These are phyloP conservation scores for Micrasema minimum DNA, from an alignment of 1,140 invertebrate species.

Conservation along the genomic window DNA sequence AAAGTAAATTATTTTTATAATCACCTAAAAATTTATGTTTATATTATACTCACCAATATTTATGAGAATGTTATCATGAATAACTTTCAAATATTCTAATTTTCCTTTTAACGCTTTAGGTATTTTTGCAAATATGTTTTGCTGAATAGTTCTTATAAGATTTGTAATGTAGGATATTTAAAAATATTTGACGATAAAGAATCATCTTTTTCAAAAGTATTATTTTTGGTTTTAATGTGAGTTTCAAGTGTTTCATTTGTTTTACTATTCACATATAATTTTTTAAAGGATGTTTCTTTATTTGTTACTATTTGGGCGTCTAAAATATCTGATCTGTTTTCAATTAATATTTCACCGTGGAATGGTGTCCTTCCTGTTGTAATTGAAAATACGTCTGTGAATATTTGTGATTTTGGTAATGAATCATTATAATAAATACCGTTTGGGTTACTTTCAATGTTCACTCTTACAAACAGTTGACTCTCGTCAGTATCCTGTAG, in stretches of 20 bases:
- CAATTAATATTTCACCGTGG: too few relatives aligned
- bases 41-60: slow-evolving; percentile 70
- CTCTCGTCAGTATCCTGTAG: not conserved
- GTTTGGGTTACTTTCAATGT: slow-evolving; percentile 4
- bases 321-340: too few relatives aligned
- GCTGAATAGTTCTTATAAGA: slow-evolving; percentile 58
- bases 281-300: not conserved
- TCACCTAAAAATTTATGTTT: too few relatives aligned
- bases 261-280: not conserved
- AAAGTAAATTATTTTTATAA: too few relatives aligned
- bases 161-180: slow-evolving; percentile 11
- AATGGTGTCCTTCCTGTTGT: too few relatives aligned
- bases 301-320: too few relatives aligned
- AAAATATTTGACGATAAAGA: not conserved
- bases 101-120: slow-evolving; percentile 67
- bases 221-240: too few relatives aligned
- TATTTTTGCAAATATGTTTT: slow-evolving; percentile 66
- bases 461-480: slow-evolving; percentile 19
- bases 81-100: slow-evolving; percentile 66
- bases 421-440: slow-evolving; percentile 13
- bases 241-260: not conserved
- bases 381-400: not conserved
- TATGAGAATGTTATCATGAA: slow-evolving; percentile 67
- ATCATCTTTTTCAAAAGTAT: not conserved
- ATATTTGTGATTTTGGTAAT: not conserved